Percentiles rank a stretch among this genome's conserved stretches.
Evolutionary conservation across 92 coral and sea anemone species (phyloP).

Genomic region (Actinernus sp.): DNA sequence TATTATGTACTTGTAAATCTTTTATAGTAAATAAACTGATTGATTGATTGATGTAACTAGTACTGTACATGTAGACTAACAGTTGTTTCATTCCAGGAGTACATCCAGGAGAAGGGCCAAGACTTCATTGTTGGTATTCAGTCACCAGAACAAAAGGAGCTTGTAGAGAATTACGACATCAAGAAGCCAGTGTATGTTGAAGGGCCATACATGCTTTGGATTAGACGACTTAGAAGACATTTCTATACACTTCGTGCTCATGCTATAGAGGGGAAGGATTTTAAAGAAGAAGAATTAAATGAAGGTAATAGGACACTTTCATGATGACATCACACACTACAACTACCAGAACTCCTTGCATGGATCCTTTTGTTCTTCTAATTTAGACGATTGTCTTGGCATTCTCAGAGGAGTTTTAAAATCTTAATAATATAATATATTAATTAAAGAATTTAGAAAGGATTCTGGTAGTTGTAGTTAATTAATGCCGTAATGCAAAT

Average conservation of each 20-base stretch:
- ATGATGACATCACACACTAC: background rate
- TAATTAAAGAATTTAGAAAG: too few relatives aligned
- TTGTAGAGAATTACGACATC: constrained; percentile 64
- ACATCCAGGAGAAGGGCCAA: constrained; percentile 31
- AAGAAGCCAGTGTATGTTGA: constrained; percentile 86
- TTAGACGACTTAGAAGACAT: constrained; percentile 70
- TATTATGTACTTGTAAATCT: too few relatives aligned
- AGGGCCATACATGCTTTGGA: constrained; percentile 92
- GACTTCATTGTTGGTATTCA: constrained; percentile 81
- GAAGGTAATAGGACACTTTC: background rate
- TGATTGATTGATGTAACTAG: too few relatives aligned
- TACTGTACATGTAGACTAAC: too few relatives aligned
- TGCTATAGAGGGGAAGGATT: constrained; percentile 13
- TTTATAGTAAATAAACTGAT: too few relatives aligned
- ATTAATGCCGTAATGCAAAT: background rate
- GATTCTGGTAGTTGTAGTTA: too few relatives aligned
- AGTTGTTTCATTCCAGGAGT: constrained; percentile 30
- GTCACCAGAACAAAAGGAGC: constrained; percentile 55
- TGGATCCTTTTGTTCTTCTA: too few relatives aligned
- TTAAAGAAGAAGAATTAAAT: background rate
- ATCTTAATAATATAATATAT: too few relatives aligned
- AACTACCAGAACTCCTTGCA: too few relatives aligned
- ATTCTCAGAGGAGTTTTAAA: too few relatives aligned
- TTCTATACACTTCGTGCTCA: constrained; percentile 88
- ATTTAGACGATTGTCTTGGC: too few relatives aligned